Evolutionary conservation across 2,797 vertebrate genomes (phyloP).

Genomic region (Enteromius trimaculatus): DNA sequence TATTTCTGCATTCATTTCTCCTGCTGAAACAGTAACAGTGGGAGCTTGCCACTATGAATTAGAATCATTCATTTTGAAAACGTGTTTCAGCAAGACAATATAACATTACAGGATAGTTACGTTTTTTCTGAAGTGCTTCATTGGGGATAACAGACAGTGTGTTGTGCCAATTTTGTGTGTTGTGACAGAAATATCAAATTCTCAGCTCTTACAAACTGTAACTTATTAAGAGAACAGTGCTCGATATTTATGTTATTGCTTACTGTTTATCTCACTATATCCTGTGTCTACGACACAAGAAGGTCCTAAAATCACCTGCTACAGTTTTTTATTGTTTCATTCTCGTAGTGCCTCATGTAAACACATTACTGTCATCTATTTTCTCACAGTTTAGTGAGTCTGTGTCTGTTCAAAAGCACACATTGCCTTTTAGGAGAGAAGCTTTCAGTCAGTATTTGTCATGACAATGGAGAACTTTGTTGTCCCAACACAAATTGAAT

Average conservation of each 20-base stretch:
- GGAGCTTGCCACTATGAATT: neutral
- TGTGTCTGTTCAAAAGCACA: conserved; percentile 9
- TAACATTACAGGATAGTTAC: neutral
- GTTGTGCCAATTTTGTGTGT: neutral
- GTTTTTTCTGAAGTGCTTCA: neutral
- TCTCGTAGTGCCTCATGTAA: neutral
- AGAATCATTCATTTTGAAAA: conserved; percentile 9
- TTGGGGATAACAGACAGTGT: neutral
- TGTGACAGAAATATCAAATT: conserved; percentile 1
- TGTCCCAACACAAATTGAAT: conserved; percentile 22
- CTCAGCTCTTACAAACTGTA: neutral
- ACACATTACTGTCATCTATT: neutral
- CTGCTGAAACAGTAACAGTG: neutral
- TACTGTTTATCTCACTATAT: conserved; percentile 8
- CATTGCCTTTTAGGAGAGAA: neutral
- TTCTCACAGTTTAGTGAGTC: conserved; percentile 18
- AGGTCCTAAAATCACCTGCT: neutral
- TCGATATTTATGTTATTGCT: conserved; percentile 19
- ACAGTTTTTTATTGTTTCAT: conserved; percentile 1
- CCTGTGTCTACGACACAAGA: neutral
- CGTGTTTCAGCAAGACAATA: neutral
- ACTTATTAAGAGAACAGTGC: neutral
- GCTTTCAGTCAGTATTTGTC: conserved; percentile 14
- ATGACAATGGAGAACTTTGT: conserved; percentile 30
- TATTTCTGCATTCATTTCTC: neutral